Conservation (phyloP, 2,113 vertebrate species). For the Castor canadensis region DNA sequence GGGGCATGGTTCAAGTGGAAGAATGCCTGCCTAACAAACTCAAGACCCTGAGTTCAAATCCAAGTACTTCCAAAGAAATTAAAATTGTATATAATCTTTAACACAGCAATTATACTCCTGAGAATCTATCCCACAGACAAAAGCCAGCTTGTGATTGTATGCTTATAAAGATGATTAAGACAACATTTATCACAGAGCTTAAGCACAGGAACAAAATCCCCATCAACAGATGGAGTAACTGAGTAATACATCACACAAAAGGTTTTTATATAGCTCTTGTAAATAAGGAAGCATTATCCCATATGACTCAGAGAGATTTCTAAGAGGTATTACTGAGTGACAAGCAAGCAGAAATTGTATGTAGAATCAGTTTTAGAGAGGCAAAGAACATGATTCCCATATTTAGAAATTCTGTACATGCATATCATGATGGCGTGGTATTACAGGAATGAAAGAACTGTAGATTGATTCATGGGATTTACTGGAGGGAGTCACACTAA, state of each 20-base stretch:
- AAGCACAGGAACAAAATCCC: not conserved
- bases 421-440: not conserved
- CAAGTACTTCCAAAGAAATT: no score
- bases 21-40: no score
- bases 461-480: not conserved
- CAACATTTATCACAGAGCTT: not conserved
- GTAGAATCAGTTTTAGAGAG: not conserved
- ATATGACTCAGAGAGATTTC: not conserved
- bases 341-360: not conserved
- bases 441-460: not conserved
- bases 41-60: no score
- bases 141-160: not conserved
- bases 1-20: no score
- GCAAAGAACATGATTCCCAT: not conserved
- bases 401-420: not conserved
- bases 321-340: not conserved
- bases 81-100: not conserved
- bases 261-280: not conserved
- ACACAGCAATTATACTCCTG: not conserved
- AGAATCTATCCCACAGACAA: not conserved
- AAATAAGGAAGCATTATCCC: not conserved
- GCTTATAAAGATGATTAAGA: not conserved
- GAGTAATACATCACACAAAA: not conserved
- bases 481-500: not conserved
- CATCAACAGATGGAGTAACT: not conserved